A percentile compares a stretch with the other conserved stretches of the same genome.
phyloP scores from a whole-genome alignment of 2,113 vertebrate genomes.

The Ochotona princeps region DNA sequence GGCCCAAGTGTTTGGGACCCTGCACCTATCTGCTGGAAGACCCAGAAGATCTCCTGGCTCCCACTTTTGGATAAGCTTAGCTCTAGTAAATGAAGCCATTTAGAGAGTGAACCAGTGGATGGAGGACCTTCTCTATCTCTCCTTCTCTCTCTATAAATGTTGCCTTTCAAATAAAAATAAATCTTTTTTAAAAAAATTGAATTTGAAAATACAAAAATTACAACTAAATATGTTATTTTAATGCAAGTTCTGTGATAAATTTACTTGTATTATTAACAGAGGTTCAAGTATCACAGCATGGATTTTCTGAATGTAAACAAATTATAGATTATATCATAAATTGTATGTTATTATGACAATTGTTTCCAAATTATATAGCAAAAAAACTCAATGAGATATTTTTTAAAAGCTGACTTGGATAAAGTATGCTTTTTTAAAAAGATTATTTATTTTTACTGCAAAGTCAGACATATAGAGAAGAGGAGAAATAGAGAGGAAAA shows the following conservation, averaged over 20 bases:
- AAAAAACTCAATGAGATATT: conserved; percentile 1
- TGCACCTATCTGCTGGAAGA: too few relatives aligned
- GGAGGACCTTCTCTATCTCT: too few relatives aligned
- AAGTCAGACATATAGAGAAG: too few relatives aligned
- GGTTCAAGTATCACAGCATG: neutral
- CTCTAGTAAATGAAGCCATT: too few relatives aligned
- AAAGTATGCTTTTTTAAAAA: neutral
- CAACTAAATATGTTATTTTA: neutral
- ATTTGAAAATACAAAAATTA: conserved; percentile 11
- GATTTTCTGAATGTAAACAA: conserved; percentile 53
- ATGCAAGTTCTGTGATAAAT: conserved; percentile 26
- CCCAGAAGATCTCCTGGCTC: too few relatives aligned
- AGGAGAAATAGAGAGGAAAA: too few relatives aligned
- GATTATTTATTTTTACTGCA: too few relatives aligned
- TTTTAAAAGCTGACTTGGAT: neutral
- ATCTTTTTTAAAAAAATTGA: neutral
- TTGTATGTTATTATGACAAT: neutral
- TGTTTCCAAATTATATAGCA: neutral
- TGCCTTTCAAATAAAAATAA: too few relatives aligned
- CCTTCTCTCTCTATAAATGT: too few relatives aligned
- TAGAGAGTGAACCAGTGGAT: too few relatives aligned
- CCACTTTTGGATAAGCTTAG: too few relatives aligned
- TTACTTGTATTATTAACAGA: neutral
- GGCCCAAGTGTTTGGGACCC: too few relatives aligned
- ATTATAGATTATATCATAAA: neutral